Base-by-base conservation (phyloP, 2,888 invertebrate species). In the Drosophila kambysellisi region DNA sequence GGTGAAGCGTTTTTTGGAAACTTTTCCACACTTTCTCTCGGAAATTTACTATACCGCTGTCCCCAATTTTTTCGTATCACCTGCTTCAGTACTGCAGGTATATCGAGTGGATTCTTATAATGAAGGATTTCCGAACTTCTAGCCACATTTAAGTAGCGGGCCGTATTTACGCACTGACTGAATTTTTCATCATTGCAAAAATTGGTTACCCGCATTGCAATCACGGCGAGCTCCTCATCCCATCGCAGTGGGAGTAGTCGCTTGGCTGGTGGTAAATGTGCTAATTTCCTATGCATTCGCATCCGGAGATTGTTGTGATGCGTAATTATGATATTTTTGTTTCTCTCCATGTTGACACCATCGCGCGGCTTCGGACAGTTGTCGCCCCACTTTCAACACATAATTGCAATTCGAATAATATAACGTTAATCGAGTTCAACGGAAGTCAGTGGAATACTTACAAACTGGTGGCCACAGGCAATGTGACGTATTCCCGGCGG, bases 131-230 rank as follows among this genome's bases (percentile, higher is more conserved):
- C 57, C 6, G 71, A 58, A 32, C 9, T 64, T 5, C 25, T 37
- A n/a, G 51, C 74, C 25, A 83, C 79, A 29, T 71, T 60, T 8
- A 50, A 32, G 12, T 17, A 76, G 1, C 65, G 70, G 0, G 66
- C 29, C 4, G 72, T 69, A 25, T 82, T 82, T 4, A 72, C 63
- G 30, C 82, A 82, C 3, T 12, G 0, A 0, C 25, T 33, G 7
- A 0, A 1, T 0, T 0, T 8, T 0, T 30, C 20, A 0, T 52
- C 9, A 15, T 52, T 48, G 51, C 82, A 82, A 20, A 59, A 74
- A 9, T 82, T 82, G 0, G 64, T 66, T 0, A 82, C 37, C 7
- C 82, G 65, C 82, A 84, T 84, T 6, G 82, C 82, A 32, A 82
- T 46, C 1, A 58, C 12, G 12, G 64, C 17, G 6, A 82, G 70